Percentiles rank a stretch among this genome's conserved stretches.
phyloP scores from a whole-genome alignment of 2,888 invertebrate species.

The Epinotia nisella region DNA sequence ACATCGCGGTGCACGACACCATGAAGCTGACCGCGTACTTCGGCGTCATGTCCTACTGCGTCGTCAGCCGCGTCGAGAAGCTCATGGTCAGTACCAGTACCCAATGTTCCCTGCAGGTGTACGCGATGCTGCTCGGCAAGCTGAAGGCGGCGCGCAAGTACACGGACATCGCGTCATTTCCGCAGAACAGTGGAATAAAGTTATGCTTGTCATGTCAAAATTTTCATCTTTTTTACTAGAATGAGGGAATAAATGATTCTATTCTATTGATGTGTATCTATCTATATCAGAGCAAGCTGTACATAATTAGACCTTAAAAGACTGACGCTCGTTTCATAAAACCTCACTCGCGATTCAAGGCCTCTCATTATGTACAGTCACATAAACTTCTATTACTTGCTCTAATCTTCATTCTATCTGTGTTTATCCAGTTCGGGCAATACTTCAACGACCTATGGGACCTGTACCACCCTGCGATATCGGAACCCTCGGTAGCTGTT shows the following conservation, averaged over 20 bases:
- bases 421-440: conserved; percentile 91
- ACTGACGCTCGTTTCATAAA: too few species aligned
- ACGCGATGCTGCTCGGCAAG: conserved; percentile 89
- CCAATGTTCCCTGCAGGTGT: conserved; percentile 86
- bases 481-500: conserved; percentile 97
- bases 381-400: too few species aligned
- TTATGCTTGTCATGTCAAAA: too few species aligned
- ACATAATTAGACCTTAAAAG: too few species aligned
- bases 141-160: conserved; percentile 93
- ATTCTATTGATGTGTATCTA: too few species aligned
- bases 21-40: conserved; percentile 97
- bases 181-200: too few species aligned
- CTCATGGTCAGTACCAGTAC: too few species aligned
- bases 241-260: too few species aligned
- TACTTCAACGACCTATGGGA: conserved; percentile 97
- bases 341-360: too few species aligned
- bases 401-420: background rate
- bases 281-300: too few species aligned
- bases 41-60: conserved; percentile 95
- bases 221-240: too few species aligned
- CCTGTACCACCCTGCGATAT: conserved; percentile 96
- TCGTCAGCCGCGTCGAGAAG: conserved; percentile 93
- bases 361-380: too few species aligned
- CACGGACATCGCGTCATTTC: conserved; percentile 92
- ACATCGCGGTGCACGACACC: conserved; percentile 94